Evolutionary conservation across 1,140 invertebrate species (phyloP).

Genomic region (Tyrophagus putrescentiae): DNA sequence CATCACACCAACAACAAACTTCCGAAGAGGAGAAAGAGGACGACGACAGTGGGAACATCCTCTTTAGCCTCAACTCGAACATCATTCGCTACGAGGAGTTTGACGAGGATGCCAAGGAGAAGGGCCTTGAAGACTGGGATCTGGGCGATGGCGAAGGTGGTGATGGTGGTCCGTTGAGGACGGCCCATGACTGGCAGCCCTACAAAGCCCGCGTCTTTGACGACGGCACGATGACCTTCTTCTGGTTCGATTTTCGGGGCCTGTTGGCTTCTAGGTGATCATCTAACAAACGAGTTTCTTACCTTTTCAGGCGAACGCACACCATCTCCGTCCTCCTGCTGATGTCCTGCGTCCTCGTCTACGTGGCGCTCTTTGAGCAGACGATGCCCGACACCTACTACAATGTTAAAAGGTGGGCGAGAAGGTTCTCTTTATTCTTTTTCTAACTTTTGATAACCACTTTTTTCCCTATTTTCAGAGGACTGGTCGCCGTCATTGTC

Average conservation of each 20-base stretch:
- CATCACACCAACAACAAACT: neutral
- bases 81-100: constrained; percentile 19
- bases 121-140: neutral
- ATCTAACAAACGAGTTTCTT: constrained; percentile 22
- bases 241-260: constrained; percentile 35
- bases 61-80: constrained; percentile 9
- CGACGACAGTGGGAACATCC: neutral
- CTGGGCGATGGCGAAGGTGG: too few species aligned
- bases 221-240: constrained; percentile 42
- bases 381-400: constrained; percentile 34
- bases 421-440: neutral
- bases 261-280: constrained; percentile 16
- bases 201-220: constrained; percentile 36
- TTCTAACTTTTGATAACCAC: neutral
- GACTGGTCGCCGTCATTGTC: constrained; percentile 39
- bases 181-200: constrained; percentile 40
- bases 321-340: constrained; percentile 39
- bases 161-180: too few species aligned
- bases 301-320: constrained; percentile 38
- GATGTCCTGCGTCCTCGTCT: constrained; percentile 37
- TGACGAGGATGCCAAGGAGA: neutral
- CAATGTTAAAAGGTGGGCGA: constrained; percentile 39
- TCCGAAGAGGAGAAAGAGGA: neutral
- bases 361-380: constrained; percentile 39
- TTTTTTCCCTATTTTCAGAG: constrained; percentile 32